phyloP scores from a whole-genome alignment of 2,888 invertebrate species.

The Drosophila helvetica region DNA sequence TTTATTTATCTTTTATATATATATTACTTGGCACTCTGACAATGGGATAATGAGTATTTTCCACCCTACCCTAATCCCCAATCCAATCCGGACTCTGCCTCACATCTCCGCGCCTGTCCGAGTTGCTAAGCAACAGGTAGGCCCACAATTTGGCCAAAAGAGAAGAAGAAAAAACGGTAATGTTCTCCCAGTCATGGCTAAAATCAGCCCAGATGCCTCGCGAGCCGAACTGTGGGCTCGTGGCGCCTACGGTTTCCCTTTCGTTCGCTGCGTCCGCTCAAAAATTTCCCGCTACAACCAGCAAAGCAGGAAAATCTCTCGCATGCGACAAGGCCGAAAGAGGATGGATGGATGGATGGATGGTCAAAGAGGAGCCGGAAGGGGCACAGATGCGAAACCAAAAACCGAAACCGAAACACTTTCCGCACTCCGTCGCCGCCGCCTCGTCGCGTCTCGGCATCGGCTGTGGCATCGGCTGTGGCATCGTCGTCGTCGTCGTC shows the following conservation, averaged over 20 bases:
- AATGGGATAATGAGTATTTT: conserved; percentile 27
- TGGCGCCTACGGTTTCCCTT: conserved; percentile 35
- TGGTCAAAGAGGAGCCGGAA: conserved; percentile 1
- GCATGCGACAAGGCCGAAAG: conserved; percentile 61
- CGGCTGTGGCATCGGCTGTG: background rate
- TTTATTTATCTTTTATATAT: background rate
- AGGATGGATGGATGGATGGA: background rate
- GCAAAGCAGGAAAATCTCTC: conserved; percentile 37
- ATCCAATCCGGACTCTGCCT: no score
- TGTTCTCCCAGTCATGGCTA: conserved; percentile 11
- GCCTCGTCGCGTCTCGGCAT: conserved; percentile 26
- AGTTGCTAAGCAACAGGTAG: conserved; percentile 82
- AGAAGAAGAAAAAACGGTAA: background rate
- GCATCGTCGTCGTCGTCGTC: background rate
- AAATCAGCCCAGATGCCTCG: conserved; percentile 30
- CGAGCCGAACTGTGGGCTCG: conserved; percentile 23
- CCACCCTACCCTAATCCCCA: conserved; percentile 6
- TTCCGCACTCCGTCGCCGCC: conserved; percentile 5
- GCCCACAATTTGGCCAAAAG: conserved; percentile 52
- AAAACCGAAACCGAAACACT: conserved; percentile 50
- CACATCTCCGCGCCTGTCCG: conserved; percentile 23
- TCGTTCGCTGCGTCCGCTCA: conserved; percentile 43
- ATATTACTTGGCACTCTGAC: conserved; percentile 26
- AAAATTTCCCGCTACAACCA: conserved; percentile 59
- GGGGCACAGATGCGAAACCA: background rate